Conservation (phyloP, 2,113 vertebrate genomes). For the Scolopax mira region DNA sequence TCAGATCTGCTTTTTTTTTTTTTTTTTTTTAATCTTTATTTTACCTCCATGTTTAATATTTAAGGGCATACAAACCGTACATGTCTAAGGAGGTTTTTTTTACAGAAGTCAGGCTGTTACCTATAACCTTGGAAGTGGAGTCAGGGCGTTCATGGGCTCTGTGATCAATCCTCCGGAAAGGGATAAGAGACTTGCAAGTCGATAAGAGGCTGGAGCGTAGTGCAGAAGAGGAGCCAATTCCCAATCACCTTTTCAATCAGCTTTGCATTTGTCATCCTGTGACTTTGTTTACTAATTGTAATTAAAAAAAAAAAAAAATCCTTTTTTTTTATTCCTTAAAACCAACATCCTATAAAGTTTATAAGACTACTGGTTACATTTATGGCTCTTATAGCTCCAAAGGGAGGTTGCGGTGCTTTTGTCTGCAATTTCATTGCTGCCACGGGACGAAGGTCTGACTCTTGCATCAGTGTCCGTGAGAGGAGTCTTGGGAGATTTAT, state of each 20-base stretch:
- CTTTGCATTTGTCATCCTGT: background rate
- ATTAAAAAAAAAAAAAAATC: background rate
- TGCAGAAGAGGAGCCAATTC: background rate
- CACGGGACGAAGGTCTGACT: background rate
- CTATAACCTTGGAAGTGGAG: background rate
- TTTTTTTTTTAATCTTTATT: background rate
- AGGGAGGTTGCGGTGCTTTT: background rate
- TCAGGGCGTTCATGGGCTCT: accelerated
- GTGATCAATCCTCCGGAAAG: background rate
- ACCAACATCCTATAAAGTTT: background rate
- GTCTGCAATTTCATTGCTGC: background rate
- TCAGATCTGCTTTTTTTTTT: background rate
- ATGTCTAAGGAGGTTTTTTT: background rate
- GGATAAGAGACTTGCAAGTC: background rate
- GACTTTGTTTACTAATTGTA: background rate
- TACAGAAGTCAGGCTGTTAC: background rate
- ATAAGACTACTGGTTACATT: background rate
- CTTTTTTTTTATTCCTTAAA: background rate
- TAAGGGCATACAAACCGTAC: background rate
- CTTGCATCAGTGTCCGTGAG: background rate
- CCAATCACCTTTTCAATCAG: background rate
- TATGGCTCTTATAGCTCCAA: background rate
- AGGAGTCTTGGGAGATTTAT: conserved; percentile 30
- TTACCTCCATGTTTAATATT: background rate
- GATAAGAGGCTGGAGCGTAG: background rate